These are phyloP conservation scores for Monopterus albus DNA, from an alignment of 2,113 vertebrate genomes.

Conservation along the genomic window DNA sequence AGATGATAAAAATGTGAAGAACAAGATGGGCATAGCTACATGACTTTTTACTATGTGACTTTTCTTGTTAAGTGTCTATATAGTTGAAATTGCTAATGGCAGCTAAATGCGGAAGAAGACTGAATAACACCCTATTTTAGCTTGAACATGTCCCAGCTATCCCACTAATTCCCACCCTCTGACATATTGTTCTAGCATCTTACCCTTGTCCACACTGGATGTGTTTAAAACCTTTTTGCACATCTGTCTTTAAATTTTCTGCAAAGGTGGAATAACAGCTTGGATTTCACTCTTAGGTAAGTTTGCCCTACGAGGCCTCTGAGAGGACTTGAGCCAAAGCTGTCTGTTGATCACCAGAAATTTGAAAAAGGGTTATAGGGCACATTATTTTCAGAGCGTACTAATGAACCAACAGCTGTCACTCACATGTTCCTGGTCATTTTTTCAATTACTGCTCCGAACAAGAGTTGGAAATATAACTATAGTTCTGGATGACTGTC, in stretches of 20 bases:
- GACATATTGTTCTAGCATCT: background rate
- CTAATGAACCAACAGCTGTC: background rate
- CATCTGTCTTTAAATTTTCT: background rate
- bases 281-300: too few relatives aligned
- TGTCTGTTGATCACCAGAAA: background rate
- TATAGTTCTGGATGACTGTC: too few relatives aligned
- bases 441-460: too few relatives aligned
- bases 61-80: too few relatives aligned
- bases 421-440: too few relatives aligned
- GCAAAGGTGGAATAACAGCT: background rate
- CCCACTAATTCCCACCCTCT: background rate
- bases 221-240: background rate
- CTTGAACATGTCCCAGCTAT: background rate
- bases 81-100: background rate
- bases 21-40: background rate
- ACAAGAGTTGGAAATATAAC: too few relatives aligned
- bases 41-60: background rate
- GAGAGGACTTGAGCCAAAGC: too few relatives aligned
- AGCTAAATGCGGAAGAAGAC: slow-evolving; percentile 6
- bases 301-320: too few relatives aligned
- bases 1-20: background rate
- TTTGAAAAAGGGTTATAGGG: background rate
- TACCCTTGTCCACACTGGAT: background rate
- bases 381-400: background rate
- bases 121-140: too few relatives aligned